These are phyloP conservation scores for Hirtodrosophila alboralis DNA, from an alignment of 2,888 invertebrate species.

Conservation along the genomic window DNA sequence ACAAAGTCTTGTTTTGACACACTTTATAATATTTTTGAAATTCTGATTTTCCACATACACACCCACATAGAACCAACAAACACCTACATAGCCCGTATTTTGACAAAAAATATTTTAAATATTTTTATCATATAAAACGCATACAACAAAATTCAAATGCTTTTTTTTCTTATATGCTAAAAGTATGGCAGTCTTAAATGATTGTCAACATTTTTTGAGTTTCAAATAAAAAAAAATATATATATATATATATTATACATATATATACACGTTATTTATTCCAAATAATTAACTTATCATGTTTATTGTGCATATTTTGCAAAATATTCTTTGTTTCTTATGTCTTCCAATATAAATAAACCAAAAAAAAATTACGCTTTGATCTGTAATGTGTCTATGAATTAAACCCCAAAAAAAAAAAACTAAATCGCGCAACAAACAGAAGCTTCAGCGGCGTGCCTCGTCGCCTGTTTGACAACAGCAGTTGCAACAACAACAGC, in stretches of 20 bases:
- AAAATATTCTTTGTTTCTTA: constrained; percentile 50
- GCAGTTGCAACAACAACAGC: constrained; percentile 18
- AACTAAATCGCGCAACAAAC: constrained; percentile 33
- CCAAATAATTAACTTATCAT: constrained; percentile 31
- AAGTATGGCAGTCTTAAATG: constrained; percentile 1
- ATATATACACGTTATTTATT: constrained; percentile 14
- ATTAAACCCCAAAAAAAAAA: constrained; percentile 30
- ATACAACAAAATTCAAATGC: constrained; percentile 35
- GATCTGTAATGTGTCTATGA: constrained; percentile 53
- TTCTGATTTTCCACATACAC: constrained; percentile 1
- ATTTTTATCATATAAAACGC: constrained; percentile 18
- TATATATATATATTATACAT: constrained; percentile 16
- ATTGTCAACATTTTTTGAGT: constrained; percentile 13
- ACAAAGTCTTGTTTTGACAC: not conserved
- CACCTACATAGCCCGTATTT: not conserved
- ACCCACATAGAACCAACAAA: constrained; percentile 5
- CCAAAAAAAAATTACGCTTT: constrained; percentile 32
- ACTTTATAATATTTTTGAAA: not conserved
- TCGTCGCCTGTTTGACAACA: constrained; percentile 83
- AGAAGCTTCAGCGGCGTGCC: constrained; percentile 84
- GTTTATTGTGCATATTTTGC: constrained; percentile 50
- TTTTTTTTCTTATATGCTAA: constrained; percentile 26
- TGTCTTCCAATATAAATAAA: constrained; percentile 46
- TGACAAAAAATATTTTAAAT: constrained; percentile 4
- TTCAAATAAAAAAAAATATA: constrained; percentile 3